Percentiles rank a stretch among this genome's conserved stretches.
These are phyloP conservation scores for Cairina moschata DNA, from an alignment of 2,113 vertebrate species.

Conservation along the genomic window DNA sequence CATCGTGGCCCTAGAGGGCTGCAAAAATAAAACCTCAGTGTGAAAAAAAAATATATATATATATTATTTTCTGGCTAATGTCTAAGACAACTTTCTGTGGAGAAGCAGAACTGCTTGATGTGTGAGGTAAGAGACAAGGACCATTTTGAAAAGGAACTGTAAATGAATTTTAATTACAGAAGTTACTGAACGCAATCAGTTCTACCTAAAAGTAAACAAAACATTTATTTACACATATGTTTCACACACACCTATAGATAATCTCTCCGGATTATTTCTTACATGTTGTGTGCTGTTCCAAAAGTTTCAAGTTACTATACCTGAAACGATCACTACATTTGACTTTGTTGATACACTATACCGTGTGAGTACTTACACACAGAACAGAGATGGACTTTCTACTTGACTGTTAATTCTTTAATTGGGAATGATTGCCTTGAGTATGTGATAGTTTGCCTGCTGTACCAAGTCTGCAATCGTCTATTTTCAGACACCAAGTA, in stretches of 20 bases:
- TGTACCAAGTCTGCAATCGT: neutral
- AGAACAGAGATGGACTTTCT: neutral
- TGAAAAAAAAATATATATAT: neutral
- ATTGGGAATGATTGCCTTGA: neutral
- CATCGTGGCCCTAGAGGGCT: neutral
- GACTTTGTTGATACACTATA: neutral
- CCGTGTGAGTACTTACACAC: neutral
- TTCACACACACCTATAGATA: neutral
- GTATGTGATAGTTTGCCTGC: neutral
- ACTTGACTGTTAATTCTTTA: neutral
- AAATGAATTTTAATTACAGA: neutral
- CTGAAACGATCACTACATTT: neutral
- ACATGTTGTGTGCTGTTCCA: neutral
- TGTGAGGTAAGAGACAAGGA: neutral
- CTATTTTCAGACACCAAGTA: neutral
- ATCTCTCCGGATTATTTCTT: neutral
- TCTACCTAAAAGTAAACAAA: neutral
- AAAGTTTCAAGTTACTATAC: neutral
- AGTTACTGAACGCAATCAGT: neutral
- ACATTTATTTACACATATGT: neutral
- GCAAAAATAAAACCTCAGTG: neutral
- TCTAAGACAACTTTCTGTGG: neutral
- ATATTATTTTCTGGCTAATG: neutral
- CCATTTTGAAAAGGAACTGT: neutral
- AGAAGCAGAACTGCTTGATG: neutral